Percentiles rank a stretch among this genome's conserved stretches.
Evolutionary conservation across 2,797 vertebrate species (phyloP).

Genomic region (Atherinosoma microstoma): DNA sequence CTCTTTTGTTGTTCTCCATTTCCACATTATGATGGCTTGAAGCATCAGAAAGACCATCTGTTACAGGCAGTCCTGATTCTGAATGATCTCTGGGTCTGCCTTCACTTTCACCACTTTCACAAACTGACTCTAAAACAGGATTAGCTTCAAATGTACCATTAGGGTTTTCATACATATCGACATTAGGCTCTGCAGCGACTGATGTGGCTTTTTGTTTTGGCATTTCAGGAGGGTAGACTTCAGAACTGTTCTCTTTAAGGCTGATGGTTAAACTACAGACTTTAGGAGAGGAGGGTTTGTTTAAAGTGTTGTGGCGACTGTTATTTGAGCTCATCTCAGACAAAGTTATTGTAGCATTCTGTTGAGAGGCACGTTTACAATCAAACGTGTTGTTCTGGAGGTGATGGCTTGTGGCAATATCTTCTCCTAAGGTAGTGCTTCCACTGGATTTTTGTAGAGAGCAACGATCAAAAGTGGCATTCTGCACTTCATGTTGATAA

Average conservation of each 20-base stretch:
- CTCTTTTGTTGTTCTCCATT: conserved; percentile 14
- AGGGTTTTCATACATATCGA: background rate
- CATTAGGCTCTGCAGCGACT: background rate
- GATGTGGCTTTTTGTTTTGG: background rate
- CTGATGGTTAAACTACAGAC: conserved; percentile 12
- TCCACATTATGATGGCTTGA: conserved; percentile 24
- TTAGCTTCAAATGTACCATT: conserved; percentile 32
- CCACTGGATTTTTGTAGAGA: conserved; percentile 32
- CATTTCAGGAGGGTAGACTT: conserved; percentile 3
- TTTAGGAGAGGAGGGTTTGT: conserved; percentile 9
- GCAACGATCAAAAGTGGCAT: conserved; percentile 40
- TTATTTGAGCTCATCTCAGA: conserved; percentile 28
- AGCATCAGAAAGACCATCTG: conserved; percentile 7
- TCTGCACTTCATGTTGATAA: conserved; percentile 2
- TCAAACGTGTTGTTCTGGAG: conserved; percentile 53
- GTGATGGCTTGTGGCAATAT: background rate
- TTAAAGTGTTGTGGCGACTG: conserved; percentile 1
- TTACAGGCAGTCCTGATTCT: background rate
- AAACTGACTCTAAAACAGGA: conserved; percentile 7
- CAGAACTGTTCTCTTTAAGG: conserved; percentile 8
- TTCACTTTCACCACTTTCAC: conserved; percentile 1
- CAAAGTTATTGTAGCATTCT: conserved; percentile 47
- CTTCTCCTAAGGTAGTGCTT: background rate
- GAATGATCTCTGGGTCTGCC: conserved; percentile 22
- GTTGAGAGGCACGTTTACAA: conserved; percentile 15